A percentile compares a stretch with the other conserved stretches of the same genome.
Conservation (phyloP, 2,797 vertebrate genomes). For the Pterois miles region DNA sequence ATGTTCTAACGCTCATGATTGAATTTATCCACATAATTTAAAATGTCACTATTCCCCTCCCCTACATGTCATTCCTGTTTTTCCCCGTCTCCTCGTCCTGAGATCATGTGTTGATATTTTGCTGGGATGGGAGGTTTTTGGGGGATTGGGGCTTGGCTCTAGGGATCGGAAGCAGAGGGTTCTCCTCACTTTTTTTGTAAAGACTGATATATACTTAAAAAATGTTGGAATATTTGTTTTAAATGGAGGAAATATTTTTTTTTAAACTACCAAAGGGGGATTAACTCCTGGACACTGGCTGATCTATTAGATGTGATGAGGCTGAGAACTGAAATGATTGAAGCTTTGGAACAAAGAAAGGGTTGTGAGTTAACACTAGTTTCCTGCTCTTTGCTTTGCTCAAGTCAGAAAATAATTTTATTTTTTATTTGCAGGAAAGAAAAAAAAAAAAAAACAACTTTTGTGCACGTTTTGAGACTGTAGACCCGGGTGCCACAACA, state of each 20-base stretch:
- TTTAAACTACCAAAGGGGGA: constrained; percentile 79
- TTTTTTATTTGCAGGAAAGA: constrained; percentile 83
- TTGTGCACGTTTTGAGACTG: constrained; percentile 86
- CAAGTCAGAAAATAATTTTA: constrained; percentile 75
- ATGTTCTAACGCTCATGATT: constrained; percentile 59
- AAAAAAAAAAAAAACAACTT: constrained; percentile 65
- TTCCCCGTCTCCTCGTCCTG: constrained; percentile 47
- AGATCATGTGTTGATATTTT: constrained; percentile 74
- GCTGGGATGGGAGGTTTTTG: constrained; percentile 69
- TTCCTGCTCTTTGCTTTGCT: constrained; percentile 85
- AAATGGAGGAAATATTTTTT: constrained; percentile 83
- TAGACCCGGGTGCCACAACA: constrained; percentile 83
- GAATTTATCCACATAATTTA: constrained; percentile 67
- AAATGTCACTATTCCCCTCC: constrained; percentile 56
- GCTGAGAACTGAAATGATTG: constrained; percentile 68
- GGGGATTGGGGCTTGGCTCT: constrained; percentile 56
- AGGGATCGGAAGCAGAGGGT: constrained; percentile 71
- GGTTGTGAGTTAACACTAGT: constrained; percentile 79
- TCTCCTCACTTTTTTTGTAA: constrained; percentile 80
- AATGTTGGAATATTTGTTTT: constrained; percentile 84
- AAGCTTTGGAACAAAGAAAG: constrained; percentile 77
- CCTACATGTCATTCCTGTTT: constrained; percentile 76
- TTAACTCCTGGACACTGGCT: constrained; percentile 74
- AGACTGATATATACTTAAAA: constrained; percentile 80
- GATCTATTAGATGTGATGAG: constrained; percentile 72